Percentiles rank a stretch among this genome's conserved stretches.
phyloP scores from a whole-genome alignment of 2,888 invertebrate species.

The Pollenia labialis region DNA sequence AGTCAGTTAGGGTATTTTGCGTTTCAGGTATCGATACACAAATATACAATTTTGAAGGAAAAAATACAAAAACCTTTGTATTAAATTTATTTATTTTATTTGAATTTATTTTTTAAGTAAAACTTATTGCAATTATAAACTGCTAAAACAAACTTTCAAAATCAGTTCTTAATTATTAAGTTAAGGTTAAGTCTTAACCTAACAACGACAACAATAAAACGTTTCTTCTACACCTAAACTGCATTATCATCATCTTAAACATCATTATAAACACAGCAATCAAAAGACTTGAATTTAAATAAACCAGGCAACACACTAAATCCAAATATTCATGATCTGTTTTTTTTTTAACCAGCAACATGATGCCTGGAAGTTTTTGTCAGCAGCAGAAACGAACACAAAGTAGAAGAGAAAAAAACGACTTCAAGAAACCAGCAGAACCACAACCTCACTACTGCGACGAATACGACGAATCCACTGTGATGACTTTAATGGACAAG shows the following conservation, averaged over 20 bases:
- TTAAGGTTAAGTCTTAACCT: background rate
- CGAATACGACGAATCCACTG: background rate
- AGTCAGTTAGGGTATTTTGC: too few species aligned
- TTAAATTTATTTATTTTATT: too few species aligned
- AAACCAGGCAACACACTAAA: constrained; percentile 40
- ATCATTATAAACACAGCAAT: constrained; percentile 25
- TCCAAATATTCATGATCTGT: constrained; percentile 53
- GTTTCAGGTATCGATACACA: too few species aligned
- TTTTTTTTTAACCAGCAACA: constrained; percentile 58
- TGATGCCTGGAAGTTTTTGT: constrained; percentile 67
- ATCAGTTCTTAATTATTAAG: too few species aligned
- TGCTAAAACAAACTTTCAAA: too few species aligned
- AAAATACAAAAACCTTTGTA: too few species aligned
- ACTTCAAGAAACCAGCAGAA: constrained; percentile 59
- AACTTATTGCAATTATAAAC: too few species aligned
- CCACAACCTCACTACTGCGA: constrained; percentile 43
- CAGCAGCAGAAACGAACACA: constrained; percentile 39
- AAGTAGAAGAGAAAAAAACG: background rate
- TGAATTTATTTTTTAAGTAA: too few species aligned
- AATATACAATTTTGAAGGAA: too few species aligned
- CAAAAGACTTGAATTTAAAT: constrained; percentile 44
- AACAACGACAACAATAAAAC: background rate
- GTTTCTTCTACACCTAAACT: constrained; percentile 25
- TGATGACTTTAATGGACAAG: constrained; percentile 50
- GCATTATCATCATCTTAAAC: constrained; percentile 56